A percentile compares a stretch with the other conserved stretches of the same genome.
Evolutionary conservation across 2,888 invertebrate genomes (phyloP).

Genomic region (Leucoptera coffeella): DNA sequence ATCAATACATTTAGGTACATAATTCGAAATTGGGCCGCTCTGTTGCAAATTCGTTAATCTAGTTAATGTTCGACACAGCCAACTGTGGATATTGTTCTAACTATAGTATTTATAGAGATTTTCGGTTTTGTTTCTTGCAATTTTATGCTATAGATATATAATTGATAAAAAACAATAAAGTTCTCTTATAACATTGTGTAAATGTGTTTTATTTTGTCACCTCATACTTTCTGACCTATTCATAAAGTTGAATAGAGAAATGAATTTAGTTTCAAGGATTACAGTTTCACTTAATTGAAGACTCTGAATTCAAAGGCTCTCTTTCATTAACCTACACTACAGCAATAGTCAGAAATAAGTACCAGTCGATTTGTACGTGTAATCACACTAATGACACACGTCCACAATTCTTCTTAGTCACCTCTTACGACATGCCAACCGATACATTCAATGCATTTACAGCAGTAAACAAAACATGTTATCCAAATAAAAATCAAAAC

Average conservation of each 20-base stretch:
- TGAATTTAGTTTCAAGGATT: neutral
- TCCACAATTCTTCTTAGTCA: too few relatives aligned
- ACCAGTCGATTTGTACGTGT: too few relatives aligned
- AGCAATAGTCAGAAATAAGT: too few relatives aligned
- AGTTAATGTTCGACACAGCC: too few relatives aligned
- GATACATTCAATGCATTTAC: too few relatives aligned
- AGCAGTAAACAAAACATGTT: too few relatives aligned
- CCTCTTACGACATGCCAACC: too few relatives aligned
- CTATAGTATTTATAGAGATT: slow-evolving; percentile 39
- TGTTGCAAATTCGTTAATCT: too few relatives aligned
- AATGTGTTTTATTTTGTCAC: slow-evolving; percentile 5
- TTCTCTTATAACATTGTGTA: slow-evolving; percentile 51
- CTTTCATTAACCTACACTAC: slow-evolving; percentile 1
- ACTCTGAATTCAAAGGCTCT: too few relatives aligned
- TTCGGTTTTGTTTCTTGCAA: slow-evolving; percentile 45
- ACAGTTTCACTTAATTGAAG: neutral
- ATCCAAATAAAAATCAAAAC: too few relatives aligned
- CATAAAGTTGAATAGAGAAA: neutral
- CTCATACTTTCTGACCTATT: neutral
- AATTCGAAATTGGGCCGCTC: too few relatives aligned
- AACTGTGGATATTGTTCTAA: slow-evolving; percentile 37
- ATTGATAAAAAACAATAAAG: slow-evolving; percentile 50
- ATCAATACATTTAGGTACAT: neutral
- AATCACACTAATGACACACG: too few relatives aligned
- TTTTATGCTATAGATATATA: slow-evolving; percentile 52